Base-by-base conservation (phyloP, 2,797 vertebrate genomes). In the Sebastes vulpes region DNA sequence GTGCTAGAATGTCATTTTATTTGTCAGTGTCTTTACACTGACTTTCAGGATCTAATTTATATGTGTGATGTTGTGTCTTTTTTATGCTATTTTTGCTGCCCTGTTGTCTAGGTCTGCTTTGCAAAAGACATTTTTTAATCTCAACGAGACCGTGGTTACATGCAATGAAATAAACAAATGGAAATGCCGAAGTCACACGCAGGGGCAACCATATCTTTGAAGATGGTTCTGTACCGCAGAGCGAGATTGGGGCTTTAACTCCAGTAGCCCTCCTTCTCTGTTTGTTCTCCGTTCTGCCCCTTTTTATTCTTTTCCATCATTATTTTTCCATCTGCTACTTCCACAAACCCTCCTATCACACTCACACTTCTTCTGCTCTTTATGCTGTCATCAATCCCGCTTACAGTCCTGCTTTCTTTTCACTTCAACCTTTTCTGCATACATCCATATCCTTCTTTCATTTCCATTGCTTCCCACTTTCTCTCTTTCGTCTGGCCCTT, bases 361-460 rank as follows among this genome's bases (percentile, higher is more conserved):
- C 75, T 84, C 83, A 48, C 79, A 89, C 82, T 83, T 83, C 79
- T 10, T 12, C 65, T 60, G 57, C 87, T 88, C 72, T 89, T 90
- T 84, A 87, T 76, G 65, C 75, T 84, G 68, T 89, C 91, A 93
- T 94, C 89, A 85, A 88, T 89, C 88, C 85, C 12, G 52, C 89
- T 87, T 83, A 82, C 81, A 83, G 60, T 68, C 78, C 65, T 75
- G 63, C 78, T 82, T 83, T 84, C 75, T 69, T 86, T 84, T 85
- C 75, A 63, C 68, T 84, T 83, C 74, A 89, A 77, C 79, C 87
- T 85, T 81, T 86, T 91, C 90, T 94, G 83, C 91, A 91, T 91
- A 87, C 87, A 84, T 89, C 86, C 86, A 88, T 86, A 78, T 84
- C 81, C 79, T 84, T 79, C 82, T 87, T 86, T 90, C 87, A 90